phyloP scores from a whole-genome alignment of 2,888 invertebrate genomes.

The Dromius quadrimaculatus region DNA sequence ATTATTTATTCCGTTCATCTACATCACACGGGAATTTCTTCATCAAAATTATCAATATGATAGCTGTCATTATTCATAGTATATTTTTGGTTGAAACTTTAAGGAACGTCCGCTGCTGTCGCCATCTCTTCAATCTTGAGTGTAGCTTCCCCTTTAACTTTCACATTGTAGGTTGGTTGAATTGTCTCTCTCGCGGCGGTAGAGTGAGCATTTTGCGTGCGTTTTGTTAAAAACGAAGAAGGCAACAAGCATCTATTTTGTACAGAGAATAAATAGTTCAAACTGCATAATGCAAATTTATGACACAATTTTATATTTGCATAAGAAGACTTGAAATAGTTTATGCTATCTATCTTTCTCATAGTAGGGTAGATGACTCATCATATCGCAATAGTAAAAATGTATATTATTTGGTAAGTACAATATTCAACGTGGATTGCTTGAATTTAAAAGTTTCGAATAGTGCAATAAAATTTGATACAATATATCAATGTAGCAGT shows the following conservation, averaged over 20 bases:
- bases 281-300: slow-evolving; percentile 50
- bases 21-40: slow-evolving; percentile 40
- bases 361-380: background rate
- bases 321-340: slow-evolving; percentile 29
- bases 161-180: slow-evolving; percentile 9
- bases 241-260: slow-evolving; percentile 51
- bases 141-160: background rate
- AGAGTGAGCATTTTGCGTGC: slow-evolving; percentile 45
- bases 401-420: background rate
- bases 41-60: slow-evolving; percentile 47
- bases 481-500: too few relatives aligned
- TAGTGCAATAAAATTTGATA: too few relatives aligned
- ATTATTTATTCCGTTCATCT: too few relatives aligned
- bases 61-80: slow-evolving; percentile 52
- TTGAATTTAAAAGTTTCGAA: background rate
- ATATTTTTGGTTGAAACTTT: slow-evolving; percentile 48
- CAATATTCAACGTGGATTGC: background rate
- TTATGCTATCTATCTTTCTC: slow-evolving; percentile 51
- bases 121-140: slow-evolving; percentile 8
- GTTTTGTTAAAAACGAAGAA: slow-evolving; percentile 51
- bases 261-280: slow-evolving; percentile 41
- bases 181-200: slow-evolving; percentile 1
- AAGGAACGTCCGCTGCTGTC: slow-evolving; percentile 29
- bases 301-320: slow-evolving; percentile 42
- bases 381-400: background rate